Conservation (phyloP, 2,888 invertebrate genomes). For the Phania funesta region DNA sequence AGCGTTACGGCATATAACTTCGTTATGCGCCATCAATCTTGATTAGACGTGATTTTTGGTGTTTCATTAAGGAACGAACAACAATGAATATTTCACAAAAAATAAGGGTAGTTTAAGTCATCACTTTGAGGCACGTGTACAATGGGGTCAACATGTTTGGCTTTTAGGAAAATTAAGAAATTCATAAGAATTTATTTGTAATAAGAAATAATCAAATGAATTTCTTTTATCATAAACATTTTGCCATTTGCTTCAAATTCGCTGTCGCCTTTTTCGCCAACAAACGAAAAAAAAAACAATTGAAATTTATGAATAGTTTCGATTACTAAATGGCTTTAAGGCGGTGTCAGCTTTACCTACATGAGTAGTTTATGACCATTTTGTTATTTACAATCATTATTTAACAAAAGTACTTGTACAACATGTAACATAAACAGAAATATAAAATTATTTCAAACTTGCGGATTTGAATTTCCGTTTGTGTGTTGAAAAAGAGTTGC, state of each 20-base stretch:
- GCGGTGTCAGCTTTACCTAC: constrained; percentile 63
- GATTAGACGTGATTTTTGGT: constrained; percentile 80
- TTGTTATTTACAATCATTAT: constrained; percentile 62
- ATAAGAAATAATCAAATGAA: background rate
- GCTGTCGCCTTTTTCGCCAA: constrained; percentile 1
- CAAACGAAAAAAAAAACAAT: no score
- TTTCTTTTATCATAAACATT: constrained; percentile 22
- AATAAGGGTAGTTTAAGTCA: constrained; percentile 42
- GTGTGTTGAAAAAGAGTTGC: background rate
- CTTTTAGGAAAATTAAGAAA: constrained; percentile 62
- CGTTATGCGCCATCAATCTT: constrained; percentile 80
- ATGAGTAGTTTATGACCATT: constrained; percentile 66
- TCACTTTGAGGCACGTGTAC: constrained; percentile 53
- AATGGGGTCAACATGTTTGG: constrained; percentile 33
- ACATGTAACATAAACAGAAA: constrained; percentile 27
- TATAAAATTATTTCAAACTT: constrained; percentile 20
- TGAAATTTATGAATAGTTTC: constrained; percentile 66
- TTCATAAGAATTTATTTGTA: constrained; percentile 22
- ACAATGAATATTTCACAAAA: constrained; percentile 10
- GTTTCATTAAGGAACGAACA: constrained; percentile 48
- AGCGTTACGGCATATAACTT: constrained; percentile 71
- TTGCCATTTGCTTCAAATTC: constrained; percentile 51
- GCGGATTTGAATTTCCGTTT: constrained; percentile 14
- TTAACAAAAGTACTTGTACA: constrained; percentile 15
- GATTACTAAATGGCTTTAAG: constrained; percentile 64